Conservation (phyloP, 2,113 vertebrate species). For the Prionailurus viverrinus region DNA sequence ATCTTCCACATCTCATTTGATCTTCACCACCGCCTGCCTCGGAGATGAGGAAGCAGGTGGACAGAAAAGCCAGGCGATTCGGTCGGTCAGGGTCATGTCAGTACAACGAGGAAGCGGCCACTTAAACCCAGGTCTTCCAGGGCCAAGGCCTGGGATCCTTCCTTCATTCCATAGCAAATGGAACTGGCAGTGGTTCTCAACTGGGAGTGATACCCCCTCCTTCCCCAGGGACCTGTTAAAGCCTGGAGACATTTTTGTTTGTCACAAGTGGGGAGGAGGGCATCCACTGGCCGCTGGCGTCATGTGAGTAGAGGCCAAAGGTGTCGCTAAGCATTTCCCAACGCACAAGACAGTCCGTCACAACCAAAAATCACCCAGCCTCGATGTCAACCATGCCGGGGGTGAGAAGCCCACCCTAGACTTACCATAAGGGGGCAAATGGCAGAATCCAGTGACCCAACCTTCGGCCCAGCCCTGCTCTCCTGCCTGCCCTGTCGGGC, state of each 20-base stretch:
- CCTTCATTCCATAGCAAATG: not conserved
- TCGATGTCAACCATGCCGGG: fast-evolving
- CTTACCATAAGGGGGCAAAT: not conserved
- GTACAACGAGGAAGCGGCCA: not conserved
- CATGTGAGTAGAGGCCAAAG: not conserved
- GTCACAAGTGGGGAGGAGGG: not conserved
- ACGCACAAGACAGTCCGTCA: not conserved
- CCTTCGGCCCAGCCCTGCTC: not conserved
- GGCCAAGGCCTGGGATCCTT: not conserved
- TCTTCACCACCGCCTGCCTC: not conserved
- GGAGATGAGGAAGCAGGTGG: not conserved
- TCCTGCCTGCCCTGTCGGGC: too few species aligned
- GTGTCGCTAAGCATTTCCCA: not conserved
- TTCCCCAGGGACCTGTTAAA: not conserved
- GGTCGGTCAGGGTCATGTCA: too few species aligned
- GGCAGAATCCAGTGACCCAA: not conserved
- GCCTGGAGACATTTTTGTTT: not conserved
- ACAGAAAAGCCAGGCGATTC: not conserved
- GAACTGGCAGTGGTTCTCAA: not conserved
- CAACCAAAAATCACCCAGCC: not conserved
- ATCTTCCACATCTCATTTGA: not conserved
- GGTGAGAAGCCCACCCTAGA: not conserved
- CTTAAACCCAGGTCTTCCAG: not conserved
- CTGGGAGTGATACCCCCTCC: fast-evolving
- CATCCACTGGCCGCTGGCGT: not conserved